A percentile compares a stretch with the other conserved stretches of the same genome.
Conservation (phyloP, 2,888 invertebrate species). For the Schizotus pectinicornis region DNA sequence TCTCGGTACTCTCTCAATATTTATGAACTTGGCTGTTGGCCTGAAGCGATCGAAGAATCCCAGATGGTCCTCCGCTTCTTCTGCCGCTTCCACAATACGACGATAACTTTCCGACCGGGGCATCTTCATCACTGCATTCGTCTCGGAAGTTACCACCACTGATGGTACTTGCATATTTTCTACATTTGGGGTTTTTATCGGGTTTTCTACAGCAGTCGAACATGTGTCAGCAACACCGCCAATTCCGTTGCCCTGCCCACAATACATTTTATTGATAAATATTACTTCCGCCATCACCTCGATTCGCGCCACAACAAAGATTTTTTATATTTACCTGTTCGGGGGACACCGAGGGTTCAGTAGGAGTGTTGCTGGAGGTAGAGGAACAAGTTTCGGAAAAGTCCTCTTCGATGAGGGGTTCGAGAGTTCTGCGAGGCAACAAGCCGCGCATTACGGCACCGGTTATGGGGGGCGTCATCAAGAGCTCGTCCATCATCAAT, state of each 20-base stretch:
- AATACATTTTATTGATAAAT: slow-evolving; percentile 37
- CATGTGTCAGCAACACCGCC: slow-evolving; percentile 63
- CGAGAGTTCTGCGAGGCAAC: slow-evolving; percentile 76
- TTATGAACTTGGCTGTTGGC: slow-evolving; percentile 54
- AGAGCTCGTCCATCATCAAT: slow-evolving; percentile 80
- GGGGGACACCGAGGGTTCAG: slow-evolving; percentile 53
- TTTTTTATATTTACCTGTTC: slow-evolving; percentile 56
- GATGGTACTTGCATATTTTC: slow-evolving; percentile 56
- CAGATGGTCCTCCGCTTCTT: slow-evolving; percentile 46
- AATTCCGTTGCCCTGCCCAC: slow-evolving; percentile 61
- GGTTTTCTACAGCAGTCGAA: slow-evolving; percentile 58
- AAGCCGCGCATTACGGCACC: slow-evolving; percentile 74
- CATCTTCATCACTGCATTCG: slow-evolving; percentile 64
- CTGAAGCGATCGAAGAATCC: slow-evolving; percentile 56
- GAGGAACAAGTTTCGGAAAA: slow-evolving; percentile 70
- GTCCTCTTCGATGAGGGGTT: slow-evolving; percentile 85
- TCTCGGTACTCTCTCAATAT: slow-evolving; percentile 55
- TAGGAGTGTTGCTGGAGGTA: slow-evolving; percentile 49
- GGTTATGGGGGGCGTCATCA: slow-evolving; percentile 80
- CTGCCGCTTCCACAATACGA: slow-evolving; percentile 55
- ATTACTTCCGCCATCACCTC: slow-evolving; percentile 6
- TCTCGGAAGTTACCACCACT: slow-evolving; percentile 42
- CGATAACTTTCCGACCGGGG: slow-evolving; percentile 62
- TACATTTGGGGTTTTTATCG: slow-evolving; percentile 43
- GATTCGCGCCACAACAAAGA: neutral